phyloP scores from a whole-genome alignment of 2,797 vertebrate genomes.

The Thaleichthys pacificus region DNA sequence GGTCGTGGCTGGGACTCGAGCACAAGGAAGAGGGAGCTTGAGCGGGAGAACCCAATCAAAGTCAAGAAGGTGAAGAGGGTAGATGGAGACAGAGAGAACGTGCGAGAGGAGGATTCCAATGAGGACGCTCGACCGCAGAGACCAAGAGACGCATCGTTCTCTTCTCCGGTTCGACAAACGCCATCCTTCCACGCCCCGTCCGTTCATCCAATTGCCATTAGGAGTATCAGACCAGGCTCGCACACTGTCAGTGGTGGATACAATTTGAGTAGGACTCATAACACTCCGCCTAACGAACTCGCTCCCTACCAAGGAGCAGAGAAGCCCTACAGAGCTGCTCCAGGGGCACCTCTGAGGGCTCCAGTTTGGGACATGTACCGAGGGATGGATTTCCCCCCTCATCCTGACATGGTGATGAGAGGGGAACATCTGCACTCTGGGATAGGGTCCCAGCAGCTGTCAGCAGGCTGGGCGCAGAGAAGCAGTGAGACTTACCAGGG shows the following conservation, averaged over 20 bases:
- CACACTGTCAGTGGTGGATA: constrained; percentile 17
- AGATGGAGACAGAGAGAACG: constrained; percentile 28
- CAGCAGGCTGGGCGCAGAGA: background rate
- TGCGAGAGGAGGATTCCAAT: constrained; percentile 3
- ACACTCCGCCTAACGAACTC: constrained; percentile 10
- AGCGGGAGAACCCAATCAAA: constrained; percentile 29
- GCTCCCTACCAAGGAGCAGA: constrained; percentile 34
- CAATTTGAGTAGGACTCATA: background rate
- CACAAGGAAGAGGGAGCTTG: constrained; percentile 45
- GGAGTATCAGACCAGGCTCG: background rate
- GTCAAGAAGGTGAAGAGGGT: constrained; percentile 53
- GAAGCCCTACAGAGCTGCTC: constrained; percentile 35
- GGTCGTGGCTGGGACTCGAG: constrained; percentile 23
- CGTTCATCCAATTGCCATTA: background rate
- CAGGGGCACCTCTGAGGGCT: constrained; percentile 44
- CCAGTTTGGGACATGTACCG: constrained; percentile 27
- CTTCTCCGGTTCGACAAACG: constrained; percentile 6
- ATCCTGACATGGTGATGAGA: constrained; percentile 39
- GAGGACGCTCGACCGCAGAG: constrained; percentile 24
- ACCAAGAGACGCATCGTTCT: constrained; percentile 26
- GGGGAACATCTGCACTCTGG: constrained; percentile 28
- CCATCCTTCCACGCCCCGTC: constrained; percentile 10
- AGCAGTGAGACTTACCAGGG: constrained; percentile 16
- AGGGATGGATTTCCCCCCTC: constrained; percentile 28
- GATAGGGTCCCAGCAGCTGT: constrained; percentile 15